Evolutionary conservation across 1,140 invertebrate genomes (phyloP).

Genomic region (Drosophila lini): DNA sequence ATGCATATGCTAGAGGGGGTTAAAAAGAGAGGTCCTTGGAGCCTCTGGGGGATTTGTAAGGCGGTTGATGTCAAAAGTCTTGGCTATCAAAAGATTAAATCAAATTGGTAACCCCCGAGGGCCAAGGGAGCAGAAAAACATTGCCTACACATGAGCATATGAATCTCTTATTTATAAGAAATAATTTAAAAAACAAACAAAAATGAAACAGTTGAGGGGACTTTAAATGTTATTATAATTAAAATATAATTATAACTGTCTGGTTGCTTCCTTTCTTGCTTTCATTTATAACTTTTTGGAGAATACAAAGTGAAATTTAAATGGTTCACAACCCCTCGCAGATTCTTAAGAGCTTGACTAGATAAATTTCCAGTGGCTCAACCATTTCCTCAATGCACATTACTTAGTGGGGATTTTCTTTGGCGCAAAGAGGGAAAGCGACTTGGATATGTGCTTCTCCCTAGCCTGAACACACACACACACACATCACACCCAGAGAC

Average conservation of each 20-base stretch:
- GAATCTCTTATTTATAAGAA: background rate
- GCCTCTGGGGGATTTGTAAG: background rate
- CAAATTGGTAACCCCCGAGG: slow-evolving; percentile 21
- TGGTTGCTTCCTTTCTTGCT: too few species aligned
- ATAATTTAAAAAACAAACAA: background rate
- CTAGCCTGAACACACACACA: too few species aligned
- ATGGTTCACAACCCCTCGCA: too few species aligned
- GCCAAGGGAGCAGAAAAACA: slow-evolving; percentile 2
- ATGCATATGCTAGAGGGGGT: slow-evolving; percentile 5
- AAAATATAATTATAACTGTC: background rate
- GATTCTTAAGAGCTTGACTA: background rate
- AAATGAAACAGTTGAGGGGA: background rate
- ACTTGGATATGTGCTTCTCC: background rate
- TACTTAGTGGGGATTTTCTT: slow-evolving; percentile 8
- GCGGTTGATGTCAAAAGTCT: slow-evolving; percentile 19
- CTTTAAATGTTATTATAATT: background rate
- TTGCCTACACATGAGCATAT: background rate
- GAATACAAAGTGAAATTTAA: background rate
- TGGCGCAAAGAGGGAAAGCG: background rate
- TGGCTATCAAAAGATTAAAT: slow-evolving; percentile 43
- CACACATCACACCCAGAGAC: too few species aligned
- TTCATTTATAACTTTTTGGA: background rate
- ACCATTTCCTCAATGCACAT: background rate
- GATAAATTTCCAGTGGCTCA: slow-evolving; percentile 7
- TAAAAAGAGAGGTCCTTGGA: background rate